Conservation (phyloP, 2,888 invertebrate genomes). For the Rotaria socialis region DNA sequence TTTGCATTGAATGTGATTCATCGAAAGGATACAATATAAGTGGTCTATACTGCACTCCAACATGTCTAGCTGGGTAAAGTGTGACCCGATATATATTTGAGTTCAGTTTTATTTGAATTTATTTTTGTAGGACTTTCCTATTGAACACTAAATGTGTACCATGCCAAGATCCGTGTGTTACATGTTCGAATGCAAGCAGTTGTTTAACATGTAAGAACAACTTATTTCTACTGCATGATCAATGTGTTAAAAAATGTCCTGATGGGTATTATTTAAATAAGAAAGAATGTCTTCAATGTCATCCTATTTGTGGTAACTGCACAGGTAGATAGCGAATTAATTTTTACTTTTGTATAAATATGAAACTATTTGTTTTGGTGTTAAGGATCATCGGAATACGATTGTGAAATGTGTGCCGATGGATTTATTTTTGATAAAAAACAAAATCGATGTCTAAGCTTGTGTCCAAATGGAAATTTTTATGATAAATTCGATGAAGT, state of each 20-base stretch:
- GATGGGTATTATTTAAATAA: background rate
- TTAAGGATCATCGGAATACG: background rate
- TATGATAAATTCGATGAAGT: background rate
- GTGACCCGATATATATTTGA: background rate
- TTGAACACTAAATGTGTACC: background rate
- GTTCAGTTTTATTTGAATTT: background rate
- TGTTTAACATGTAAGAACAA: background rate
- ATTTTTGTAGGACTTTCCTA: background rate
- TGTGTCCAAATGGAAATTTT: background rate
- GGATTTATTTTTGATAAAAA: background rate
- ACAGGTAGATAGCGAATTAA: background rate
- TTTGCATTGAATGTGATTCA: background rate
- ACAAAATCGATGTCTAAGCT: background rate
- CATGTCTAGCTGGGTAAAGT: background rate
- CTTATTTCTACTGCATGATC: background rate
- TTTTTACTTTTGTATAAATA: background rate
- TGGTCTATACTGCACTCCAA: background rate
- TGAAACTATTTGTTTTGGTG: background rate
- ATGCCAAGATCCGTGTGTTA: background rate
- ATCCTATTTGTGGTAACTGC: background rate
- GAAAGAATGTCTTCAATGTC: background rate
- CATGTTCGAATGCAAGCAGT: background rate
- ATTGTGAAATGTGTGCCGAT: background rate
- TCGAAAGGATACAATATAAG: background rate
- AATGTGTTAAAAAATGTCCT: background rate